A percentile compares a stretch with the other conserved stretches of the same genome.
These are phyloP conservation scores for Darevskia nairensis DNA, from an alignment of 2,797 vertebrate genomes.

Conservation along the genomic window DNA sequence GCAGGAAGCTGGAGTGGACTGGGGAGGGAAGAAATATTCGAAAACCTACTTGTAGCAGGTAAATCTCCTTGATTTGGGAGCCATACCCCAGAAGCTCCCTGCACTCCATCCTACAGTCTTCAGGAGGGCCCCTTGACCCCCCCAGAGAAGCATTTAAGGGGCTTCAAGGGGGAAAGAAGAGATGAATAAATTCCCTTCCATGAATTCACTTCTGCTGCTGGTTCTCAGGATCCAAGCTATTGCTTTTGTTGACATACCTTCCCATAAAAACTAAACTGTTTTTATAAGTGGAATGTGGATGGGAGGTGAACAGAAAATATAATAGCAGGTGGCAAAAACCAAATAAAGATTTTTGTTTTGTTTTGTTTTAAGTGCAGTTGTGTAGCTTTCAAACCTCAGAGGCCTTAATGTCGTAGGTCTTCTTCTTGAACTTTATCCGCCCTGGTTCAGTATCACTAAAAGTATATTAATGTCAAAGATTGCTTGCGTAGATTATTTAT, in stretches of 20 bases:
- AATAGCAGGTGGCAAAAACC: slow-evolving; percentile 48
- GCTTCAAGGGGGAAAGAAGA: not conserved
- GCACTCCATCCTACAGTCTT: not conserved
- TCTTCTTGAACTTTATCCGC: slow-evolving; percentile 64
- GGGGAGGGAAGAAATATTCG: no score
- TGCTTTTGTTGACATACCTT: slow-evolving; percentile 45
- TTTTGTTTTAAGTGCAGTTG: not conserved
- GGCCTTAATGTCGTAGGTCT: slow-evolving; percentile 52
- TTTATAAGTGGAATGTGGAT: slow-evolving; percentile 39
- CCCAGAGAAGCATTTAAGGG: not conserved
- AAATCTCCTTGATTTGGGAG: no score
- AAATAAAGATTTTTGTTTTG: slow-evolving; percentile 6
- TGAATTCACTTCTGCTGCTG: not conserved
- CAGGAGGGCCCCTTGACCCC: not conserved
- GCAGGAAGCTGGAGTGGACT: no score
- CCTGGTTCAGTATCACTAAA: slow-evolving; percentile 70
- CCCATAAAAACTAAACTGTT: slow-evolving; percentile 39
- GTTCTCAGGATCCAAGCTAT: slow-evolving; percentile 18
- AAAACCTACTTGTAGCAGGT: no score
- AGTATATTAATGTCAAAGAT: slow-evolving; percentile 67
- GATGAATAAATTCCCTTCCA: no score
- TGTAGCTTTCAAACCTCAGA: slow-evolving; percentile 18
- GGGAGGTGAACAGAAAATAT: slow-evolving; percentile 58
- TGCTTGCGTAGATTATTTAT: slow-evolving; percentile 74
- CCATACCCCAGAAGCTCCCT: no score